Evolutionary conservation across 2,888 invertebrate species (phyloP), one percentile per base, ranked within the genome.

Genomic region (Drosophila atripex): DNA sequence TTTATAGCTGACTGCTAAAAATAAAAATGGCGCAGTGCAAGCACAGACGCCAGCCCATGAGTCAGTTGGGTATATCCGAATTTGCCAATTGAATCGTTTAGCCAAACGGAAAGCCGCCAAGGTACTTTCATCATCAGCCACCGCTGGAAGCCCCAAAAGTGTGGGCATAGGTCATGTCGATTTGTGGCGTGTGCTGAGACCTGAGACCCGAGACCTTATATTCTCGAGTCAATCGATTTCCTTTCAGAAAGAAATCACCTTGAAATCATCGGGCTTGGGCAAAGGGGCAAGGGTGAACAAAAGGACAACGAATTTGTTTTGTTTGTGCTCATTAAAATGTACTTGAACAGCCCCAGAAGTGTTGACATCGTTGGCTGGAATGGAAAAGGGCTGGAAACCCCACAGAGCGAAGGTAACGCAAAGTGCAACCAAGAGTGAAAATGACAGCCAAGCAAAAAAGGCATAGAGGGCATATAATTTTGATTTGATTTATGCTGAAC

Each of bases 161-260:
- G 85, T 61, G 60, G 55, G 52, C 70, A 60, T 46, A 68, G 77
- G 71, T 75, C 73, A 70, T 53, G 64, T 47, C 70, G 55, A 23
- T 57, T 59, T n/a, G 35, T 35, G 59, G 54, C 72, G 59, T 45
- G 45, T 45, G 63, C 47, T 58, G 28, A 28, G 28, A 28, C 28
- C 28, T 2, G 28, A 28, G 28, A 28, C 28, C 35, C 54, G 56
- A 47, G 65, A 66, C 65, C 59, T 47, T 43, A 45, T 43, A 9
- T 35, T 39, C 18, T 50, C 54, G 61, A 71, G 80, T 77, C 70
- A 73, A 82, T 82, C 80, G 87, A 82, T 86, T 75, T 70, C 66
- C 65, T 64, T 68, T 52, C 50, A 54, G 12, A 71, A 35, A 57
- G 28, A 58, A 65, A 54, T 63, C 59, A 71, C 69, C 77, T 77